Evolutionary conservation across 2,797 vertebrate species (phyloP), one percentile per base, ranked within the genome.

Genomic region (Smutsia gigantea): DNA sequence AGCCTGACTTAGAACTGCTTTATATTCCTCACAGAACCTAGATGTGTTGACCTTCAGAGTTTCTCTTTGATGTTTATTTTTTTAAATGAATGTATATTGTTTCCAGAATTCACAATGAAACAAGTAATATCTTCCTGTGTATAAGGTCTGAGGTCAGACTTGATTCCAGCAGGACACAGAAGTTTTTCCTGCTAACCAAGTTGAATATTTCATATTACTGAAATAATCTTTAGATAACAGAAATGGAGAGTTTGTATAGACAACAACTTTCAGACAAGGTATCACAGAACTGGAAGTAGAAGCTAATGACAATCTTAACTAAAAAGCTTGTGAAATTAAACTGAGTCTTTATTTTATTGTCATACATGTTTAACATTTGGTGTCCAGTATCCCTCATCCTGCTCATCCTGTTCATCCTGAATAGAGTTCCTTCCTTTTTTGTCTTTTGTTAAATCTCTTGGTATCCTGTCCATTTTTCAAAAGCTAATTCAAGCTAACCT

Each of bases 391-490:
- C 37, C 15, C 4, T 84, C 17, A 7, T 15, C 23, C 13, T 46
- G 9, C 4, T 84, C 17, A 7, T 15, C 23, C 68, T 87, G 4
- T 57, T 74, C 23, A 37, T 87, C 37, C 11, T 34, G 55, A 66
- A 49, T 51, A 14, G 15, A 72, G 49, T 83, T 74, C 34, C 27
- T 88, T 79, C 42, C 15, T 55, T 68, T 77, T 66, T 53, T 13
- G n/a, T 78, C 29, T 29, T 34, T 59, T n/a, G 31, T 4, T 17
- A 9, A 88, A 42, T 25, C 18, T 75, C 5, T 72, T 57, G 23
- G 17, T 90, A 78, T 59, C 61, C 53, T 72, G 39, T 19, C 21
- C 71, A n/a, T 51, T 74, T 93, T 96, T 93, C 49, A 87, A 49
- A 75, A 63, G 7, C 5, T 68, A 88, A 42, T 72, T 84, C 31